Percentiles rank a stretch among this genome's conserved stretches.
Evolutionary conservation across 2,888 invertebrate species (phyloP).

Genomic region (Dryobotodes eremita): DNA sequence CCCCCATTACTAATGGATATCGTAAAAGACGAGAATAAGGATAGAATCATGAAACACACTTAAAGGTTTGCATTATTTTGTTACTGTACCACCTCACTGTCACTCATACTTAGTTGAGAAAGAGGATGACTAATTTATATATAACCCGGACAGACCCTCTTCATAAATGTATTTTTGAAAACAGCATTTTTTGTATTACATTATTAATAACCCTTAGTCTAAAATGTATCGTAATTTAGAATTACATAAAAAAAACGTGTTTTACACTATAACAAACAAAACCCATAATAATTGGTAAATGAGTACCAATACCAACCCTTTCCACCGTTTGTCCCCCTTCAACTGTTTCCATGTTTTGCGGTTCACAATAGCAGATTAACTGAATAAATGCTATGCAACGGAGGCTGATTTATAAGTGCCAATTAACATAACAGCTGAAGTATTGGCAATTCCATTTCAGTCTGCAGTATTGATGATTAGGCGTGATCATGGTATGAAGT

Average conservation of each 20-base stretch:
- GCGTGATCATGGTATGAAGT: conserved; percentile 54
- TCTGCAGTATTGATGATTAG: conserved; percentile 53
- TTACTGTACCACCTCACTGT: background rate
- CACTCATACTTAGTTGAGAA: conserved; percentile 12
- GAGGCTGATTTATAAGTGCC: conserved; percentile 21
- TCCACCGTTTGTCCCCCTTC: background rate
- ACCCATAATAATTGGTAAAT: background rate
- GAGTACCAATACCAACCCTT: conserved; percentile 24
- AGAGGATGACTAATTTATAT: conserved; percentile 9
- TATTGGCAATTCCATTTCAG: conserved; percentile 46
- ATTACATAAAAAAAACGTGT: no score
- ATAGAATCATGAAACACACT: background rate
- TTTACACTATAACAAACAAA: background rate
- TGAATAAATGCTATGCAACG: conserved; percentile 24
- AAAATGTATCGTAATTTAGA: background rate
- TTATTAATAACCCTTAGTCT: background rate
- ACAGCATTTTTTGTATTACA: background rate
- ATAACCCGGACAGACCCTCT: background rate
- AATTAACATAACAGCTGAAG: conserved; percentile 42
- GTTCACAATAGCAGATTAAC: conserved; percentile 39
- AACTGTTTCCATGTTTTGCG: conserved; percentile 27
- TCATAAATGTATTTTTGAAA: background rate
- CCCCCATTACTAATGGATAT: background rate
- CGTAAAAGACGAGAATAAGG: conserved; percentile 4
- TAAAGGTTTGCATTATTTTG: conserved; percentile 13